Conservation (phyloP, 2,113 vertebrate genomes). For the Saccopteryx leptura region DNA sequence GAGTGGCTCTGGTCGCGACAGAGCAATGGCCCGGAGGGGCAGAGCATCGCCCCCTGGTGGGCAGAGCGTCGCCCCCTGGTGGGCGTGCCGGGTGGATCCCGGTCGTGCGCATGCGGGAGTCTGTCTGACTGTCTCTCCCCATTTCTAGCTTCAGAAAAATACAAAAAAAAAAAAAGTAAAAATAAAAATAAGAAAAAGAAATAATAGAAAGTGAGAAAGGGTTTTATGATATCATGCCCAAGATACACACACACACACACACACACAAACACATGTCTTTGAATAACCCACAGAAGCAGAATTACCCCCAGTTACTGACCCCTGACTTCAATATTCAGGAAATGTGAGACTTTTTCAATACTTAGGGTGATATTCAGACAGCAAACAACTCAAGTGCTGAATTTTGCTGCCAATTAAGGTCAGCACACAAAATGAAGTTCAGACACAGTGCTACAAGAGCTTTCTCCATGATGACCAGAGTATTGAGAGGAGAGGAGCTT, state of each 20-base stretch:
- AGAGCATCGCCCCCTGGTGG: too few relatives aligned
- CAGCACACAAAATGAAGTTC: not conserved
- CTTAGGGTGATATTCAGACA: not conserved
- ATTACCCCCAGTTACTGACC: constrained; percentile 19
- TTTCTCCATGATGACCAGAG: not conserved
- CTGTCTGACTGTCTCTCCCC: too few relatives aligned
- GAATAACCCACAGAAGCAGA: not conserved
- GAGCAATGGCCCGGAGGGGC: too few relatives aligned
- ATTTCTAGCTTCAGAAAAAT: too few relatives aligned
- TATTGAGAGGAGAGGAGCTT: not conserved
- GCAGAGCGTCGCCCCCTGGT: too few relatives aligned
- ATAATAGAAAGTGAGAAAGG: not conserved
- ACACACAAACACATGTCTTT: not conserved
- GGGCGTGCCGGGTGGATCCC: too few relatives aligned
- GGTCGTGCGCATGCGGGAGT: too few relatives aligned
- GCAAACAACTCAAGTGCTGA: not conserved
- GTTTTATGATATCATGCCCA: not conserved
- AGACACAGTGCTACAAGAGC: not conserved
- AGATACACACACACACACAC: not conserved
- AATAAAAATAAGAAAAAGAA: not conserved
- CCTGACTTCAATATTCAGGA: not conserved
- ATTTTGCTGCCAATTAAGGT: not conserved
- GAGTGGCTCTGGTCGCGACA: too few relatives aligned
- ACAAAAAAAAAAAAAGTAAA: too few relatives aligned
- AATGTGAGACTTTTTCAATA: not conserved